phyloP scores from a whole-genome alignment of 2,888 invertebrate genomes.

The Agonum fuliginosum region DNA sequence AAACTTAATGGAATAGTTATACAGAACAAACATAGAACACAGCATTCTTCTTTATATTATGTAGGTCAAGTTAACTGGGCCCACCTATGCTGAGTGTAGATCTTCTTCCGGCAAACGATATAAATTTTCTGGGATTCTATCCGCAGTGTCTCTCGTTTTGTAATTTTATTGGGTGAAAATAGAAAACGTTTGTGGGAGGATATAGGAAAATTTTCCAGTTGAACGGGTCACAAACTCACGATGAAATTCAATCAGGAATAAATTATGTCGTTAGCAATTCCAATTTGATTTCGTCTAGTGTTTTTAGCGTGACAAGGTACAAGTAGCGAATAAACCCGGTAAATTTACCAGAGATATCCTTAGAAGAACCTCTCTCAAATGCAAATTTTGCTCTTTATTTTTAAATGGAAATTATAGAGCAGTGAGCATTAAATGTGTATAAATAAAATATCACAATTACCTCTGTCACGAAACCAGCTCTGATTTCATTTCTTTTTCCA shows the following conservation, averaged over 20 bases:
- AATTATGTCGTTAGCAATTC: constrained; percentile 43
- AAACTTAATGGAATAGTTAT: too few relatives aligned
- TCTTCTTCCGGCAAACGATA: background rate
- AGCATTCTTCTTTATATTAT: too few relatives aligned
- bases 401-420: too few relatives aligned
- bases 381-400: too few relatives aligned
- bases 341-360: constrained; percentile 29
- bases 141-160: background rate
- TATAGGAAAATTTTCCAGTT: constrained; percentile 24
- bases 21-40: too few relatives aligned
- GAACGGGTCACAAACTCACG: background rate
- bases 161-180: constrained; percentile 36
- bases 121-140: background rate
- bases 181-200: constrained; percentile 12
- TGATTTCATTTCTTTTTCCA: too few relatives aligned
- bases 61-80: too few relatives aligned
- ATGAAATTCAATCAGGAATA: constrained; percentile 39
- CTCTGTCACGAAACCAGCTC: too few relatives aligned
- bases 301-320: background rate
- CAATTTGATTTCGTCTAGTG: constrained; percentile 9
- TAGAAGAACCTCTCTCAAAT: too few relatives aligned
- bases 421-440: too few relatives aligned
- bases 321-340: constrained; percentile 10
- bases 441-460: too few relatives aligned
- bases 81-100: too few relatives aligned